Evolutionary conservation across 2,888 invertebrate species (phyloP), one percentile per base, ranked within the genome.

Genomic region (Amphipyra tragopoginis): DNA sequence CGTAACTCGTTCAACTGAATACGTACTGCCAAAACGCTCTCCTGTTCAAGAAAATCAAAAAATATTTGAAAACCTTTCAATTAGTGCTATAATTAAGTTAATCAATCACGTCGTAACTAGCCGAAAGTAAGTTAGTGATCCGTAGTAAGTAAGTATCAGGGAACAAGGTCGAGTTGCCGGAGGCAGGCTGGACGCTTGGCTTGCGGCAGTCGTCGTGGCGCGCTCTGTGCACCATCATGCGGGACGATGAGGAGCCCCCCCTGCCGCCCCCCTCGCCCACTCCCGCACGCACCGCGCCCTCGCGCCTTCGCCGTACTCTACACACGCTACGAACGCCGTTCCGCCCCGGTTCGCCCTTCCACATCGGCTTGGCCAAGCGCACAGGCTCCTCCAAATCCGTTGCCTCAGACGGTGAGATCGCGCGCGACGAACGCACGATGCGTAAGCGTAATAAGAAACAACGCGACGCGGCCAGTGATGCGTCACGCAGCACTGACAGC

Each of bases 291-390:
- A 13, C 81, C 65, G 82, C 82, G 72, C 88, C 91, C 71, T 93
- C 94, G 79, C 93, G 93, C 74, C 90, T 95, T 75, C 93, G 92
- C 73, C 93, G 93, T 80, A 93, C 93, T 81, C 90, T 95, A 79
- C 91, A 90, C 86, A 85, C 94, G 87, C 89, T 95, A 61, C 91
- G 94, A 79, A 88, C 93, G 75, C 93, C 95, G 85, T 94, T 95
- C 89, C 93, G 94, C 82, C 89, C 91, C 88, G 90, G 90, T 80
- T 93, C 95, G 90, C 93, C 93, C 91, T 94, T 94, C 92, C 93
- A 94, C 89, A 89, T 94, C 86, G 92, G 90, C 77, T 86, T 93
- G 86, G 85, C 90, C 87, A 91, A 90, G 86, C 93, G 93, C 81
- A 84, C 90, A 83, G 89, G 90, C 80, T 93, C 93, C 80, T 85